Percentiles rank a stretch among this genome's conserved stretches.
These are phyloP conservation scores for Andrena camellia DNA, from an alignment of 2,888 invertebrate species.

Conservation along the genomic window DNA sequence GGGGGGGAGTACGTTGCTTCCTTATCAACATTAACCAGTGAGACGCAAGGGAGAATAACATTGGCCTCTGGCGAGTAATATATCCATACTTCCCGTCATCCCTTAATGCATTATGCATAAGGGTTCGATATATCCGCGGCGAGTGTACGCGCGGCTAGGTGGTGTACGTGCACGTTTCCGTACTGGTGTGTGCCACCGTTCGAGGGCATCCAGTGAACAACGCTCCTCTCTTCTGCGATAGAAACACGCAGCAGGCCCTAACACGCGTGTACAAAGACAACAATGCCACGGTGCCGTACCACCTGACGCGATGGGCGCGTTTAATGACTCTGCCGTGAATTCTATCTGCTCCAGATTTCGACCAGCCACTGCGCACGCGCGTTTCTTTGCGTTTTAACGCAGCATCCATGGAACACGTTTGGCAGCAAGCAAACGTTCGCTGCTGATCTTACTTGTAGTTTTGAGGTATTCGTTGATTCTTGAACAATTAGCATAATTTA, in stretches of 20 bases:
- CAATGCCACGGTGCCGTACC: slow-evolving; percentile 14
- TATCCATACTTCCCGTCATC: slow-evolving; percentile 76
- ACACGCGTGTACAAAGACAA: slow-evolving; percentile 11
- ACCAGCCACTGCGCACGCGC: not conserved
- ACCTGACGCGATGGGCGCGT: slow-evolving; percentile 1
- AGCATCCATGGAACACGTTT: too few relatives aligned
- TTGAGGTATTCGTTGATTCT: too few relatives aligned
- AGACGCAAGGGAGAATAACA: slow-evolving; percentile 76
- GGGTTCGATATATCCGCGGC: slow-evolving; percentile 71
- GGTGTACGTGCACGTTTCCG: not conserved
- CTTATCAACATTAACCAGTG: slow-evolving; percentile 77
- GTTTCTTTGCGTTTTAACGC: too few relatives aligned
- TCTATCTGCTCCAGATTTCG: not conserved
- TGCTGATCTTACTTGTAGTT: too few relatives aligned
- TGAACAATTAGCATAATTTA: too few relatives aligned
- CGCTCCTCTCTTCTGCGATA: slow-evolving; percentile 55
- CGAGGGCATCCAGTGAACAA: slow-evolving; percentile 37
- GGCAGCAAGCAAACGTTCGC: too few relatives aligned
- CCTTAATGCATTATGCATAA: slow-evolving; percentile 78
- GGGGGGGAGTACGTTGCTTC: slow-evolving; percentile 56
- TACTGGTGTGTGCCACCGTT: not conserved
- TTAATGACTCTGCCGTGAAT: slow-evolving; percentile 26
- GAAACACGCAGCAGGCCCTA: slow-evolving; percentile 4
- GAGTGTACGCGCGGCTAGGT: slow-evolving; percentile 14
- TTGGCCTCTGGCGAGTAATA: slow-evolving; percentile 76